Evolutionary conservation across 2,113 vertebrate species (phyloP), one percentile per base, ranked within the genome.

Genomic region (Siniperca chuatsi): DNA sequence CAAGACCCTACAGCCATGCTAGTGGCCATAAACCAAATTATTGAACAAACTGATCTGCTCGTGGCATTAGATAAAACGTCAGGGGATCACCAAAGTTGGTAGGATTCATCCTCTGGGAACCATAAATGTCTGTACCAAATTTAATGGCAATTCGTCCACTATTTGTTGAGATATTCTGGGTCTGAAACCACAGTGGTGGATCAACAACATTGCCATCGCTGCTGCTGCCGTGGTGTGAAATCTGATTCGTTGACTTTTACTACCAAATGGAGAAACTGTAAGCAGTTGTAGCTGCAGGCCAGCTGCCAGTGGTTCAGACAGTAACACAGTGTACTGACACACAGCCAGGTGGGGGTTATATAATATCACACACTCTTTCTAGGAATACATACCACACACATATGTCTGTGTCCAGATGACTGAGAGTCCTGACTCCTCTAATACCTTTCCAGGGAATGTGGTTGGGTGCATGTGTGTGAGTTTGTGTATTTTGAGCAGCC

Each of bases 321-420:
- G 73, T 72, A 33, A 83, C 73, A 78, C 65, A 79, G 66, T 61
- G 73, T 83, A 8, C 81, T 52, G 68, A 48, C 69, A 52, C 78
- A 61, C 64, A n/a, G 69, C 25, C 50, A 66, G 46, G 12, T 11
- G 25, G 40, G 46, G 33, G 23, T 79, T 54, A 82, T 18, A 67
- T 82, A 75, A 72, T 1, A 25, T 8, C 86, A 64, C 65, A 57
- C 64, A 61, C 61, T 64, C 85, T 9, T 78, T 87, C 87, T 77
- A 86, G 29, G 87, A 87, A 87, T 4, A 66, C 76, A 75, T 21
- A 33, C 33, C 52, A 11, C 65, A 62, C 23, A 37, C 64, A 55
- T 1, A n/a, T 23, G 35, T 33, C 58, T 42, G 61, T 29, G 46
- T 75, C n/a, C 44, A 4, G 2, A 75, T 40, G 4, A 6, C 70